These are phyloP conservation scores for Aphelinus atriplicis DNA, from an alignment of 1,140 invertebrate species.

Conservation along the genomic window DNA sequence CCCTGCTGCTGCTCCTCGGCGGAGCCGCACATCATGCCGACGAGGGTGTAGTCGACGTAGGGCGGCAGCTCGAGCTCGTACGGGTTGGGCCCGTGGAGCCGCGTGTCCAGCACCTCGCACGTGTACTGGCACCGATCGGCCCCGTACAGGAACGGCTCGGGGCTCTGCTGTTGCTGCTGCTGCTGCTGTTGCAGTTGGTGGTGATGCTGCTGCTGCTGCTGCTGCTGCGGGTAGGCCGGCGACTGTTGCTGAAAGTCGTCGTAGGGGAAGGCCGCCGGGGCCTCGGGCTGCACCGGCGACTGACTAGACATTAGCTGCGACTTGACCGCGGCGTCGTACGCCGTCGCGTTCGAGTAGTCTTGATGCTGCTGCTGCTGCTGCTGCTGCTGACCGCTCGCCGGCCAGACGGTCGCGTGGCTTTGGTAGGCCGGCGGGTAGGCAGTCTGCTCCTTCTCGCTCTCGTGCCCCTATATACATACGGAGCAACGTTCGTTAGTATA, in stretches of 20 bases:
- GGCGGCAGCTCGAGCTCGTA: constrained; percentile 56
- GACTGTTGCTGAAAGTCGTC: constrained; percentile 45
- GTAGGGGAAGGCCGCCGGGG: constrained; percentile 40
- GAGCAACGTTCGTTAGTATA: background rate
- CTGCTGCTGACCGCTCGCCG: background rate
- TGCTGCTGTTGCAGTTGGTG: background rate
- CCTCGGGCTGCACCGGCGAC: constrained; percentile 43
- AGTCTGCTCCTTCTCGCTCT: constrained; percentile 16
- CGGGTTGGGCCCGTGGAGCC: constrained; percentile 34
- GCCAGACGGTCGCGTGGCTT: constrained; percentile 40
- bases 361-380: constrained; percentile 33
- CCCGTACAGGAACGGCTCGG: constrained; percentile 57
- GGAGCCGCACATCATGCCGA: constrained; percentile 62
- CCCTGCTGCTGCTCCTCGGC: constrained; percentile 48
- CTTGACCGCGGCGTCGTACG: constrained; percentile 1
- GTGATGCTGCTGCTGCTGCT: constrained; percentile 20
- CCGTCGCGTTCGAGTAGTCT: constrained; percentile 21
- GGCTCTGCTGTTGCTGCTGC: constrained; percentile 44
- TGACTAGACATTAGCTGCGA: constrained; percentile 50
- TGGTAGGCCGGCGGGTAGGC: constrained; percentile 5
- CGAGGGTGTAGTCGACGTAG: constrained; percentile 63
- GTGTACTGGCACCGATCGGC: constrained; percentile 59
- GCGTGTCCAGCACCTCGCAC: constrained; percentile 58
- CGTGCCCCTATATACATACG: constrained; percentile 2
- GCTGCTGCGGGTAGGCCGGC: constrained; percentile 47